A percentile compares a stretch with the other conserved stretches of the same genome.
These are phyloP conservation scores for Dicrostonyx torquatus DNA, from an alignment of 2,797 vertebrate species.

Conservation along the genomic window DNA sequence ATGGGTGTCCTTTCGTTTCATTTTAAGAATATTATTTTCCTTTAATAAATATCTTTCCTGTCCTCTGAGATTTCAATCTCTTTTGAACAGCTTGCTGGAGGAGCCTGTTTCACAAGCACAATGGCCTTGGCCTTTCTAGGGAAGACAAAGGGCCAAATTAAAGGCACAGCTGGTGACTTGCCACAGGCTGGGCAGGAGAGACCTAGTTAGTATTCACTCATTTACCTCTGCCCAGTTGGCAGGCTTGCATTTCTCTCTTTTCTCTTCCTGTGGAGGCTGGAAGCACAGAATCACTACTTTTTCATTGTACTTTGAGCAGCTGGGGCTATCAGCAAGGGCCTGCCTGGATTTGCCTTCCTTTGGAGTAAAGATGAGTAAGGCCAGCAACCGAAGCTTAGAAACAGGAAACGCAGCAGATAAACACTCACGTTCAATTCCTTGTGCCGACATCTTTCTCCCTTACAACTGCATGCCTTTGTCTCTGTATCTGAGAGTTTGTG, in stretches of 20 bases:
- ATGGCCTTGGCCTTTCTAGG: constrained; percentile 67
- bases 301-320: constrained; percentile 57
- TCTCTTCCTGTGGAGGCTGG: constrained; percentile 43
- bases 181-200: constrained; percentile 50
- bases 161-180: constrained; percentile 73
- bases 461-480: background rate
- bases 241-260: constrained; percentile 55
- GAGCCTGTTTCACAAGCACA: constrained; percentile 51
- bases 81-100: constrained; percentile 70
- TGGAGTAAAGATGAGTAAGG: constrained; percentile 48
- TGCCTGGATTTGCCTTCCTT: constrained; percentile 31
- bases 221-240: constrained; percentile 69
- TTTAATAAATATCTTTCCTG: constrained; percentile 61
- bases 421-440: constrained; percentile 9
- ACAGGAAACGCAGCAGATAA: constrained; percentile 44
- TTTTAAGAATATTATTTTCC: constrained; percentile 66
- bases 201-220: constrained; percentile 74
- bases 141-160: constrained; percentile 78
- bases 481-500: constrained; percentile 13
- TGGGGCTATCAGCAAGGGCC: constrained; percentile 28
- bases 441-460: background rate
- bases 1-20: constrained; percentile 39
- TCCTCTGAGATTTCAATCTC: constrained; percentile 63
- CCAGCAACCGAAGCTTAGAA: constrained; percentile 30
- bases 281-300: constrained; percentile 67